Base-by-base conservation (phyloP, 1,140 invertebrate species). In the Teleogryllus occipitalis region DNA sequence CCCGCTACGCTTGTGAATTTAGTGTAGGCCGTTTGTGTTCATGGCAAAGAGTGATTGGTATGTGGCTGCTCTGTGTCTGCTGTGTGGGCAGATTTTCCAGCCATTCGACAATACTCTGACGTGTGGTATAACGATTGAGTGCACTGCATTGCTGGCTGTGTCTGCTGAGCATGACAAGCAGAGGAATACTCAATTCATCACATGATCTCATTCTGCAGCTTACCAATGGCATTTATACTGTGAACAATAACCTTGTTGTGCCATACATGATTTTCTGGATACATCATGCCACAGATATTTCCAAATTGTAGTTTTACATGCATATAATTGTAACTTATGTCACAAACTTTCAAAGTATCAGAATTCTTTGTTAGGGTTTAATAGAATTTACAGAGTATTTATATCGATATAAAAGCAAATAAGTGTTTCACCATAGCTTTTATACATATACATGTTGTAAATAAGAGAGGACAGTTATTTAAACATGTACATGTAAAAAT, bases 321-420 rank as follows among this genome's bases (percentile, higher is more conserved):
- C 54, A 65, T 65, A 65, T 65, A 65, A 65, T 65, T 65, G 54
- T 65, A 65, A 65, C 54, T 65, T 65, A 65, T 65, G 54, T 65
- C 54, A 65, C 54, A 65, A 65, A 65, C 54, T 65, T 65, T 65
- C 54, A 65, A 65, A 65, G 54, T 65, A 65, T 65, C 54, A 65
- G 54, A 65, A 65, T 65, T 65, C 54, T 65, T 65, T 65, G 54
- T 65, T 65, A 65, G 54, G 54, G 54, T 65, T 39, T 65, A 65
- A 65, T 65, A 65, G 54, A 65, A 65, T 65, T 65, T 65, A 65
- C 54, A 65, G 54, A 65, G 54, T 65, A 65, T 65, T 65, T 65
- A 65, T 65, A 65, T 14, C 54, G 18, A 18, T 65, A 65, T 65
- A 65, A 65, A 65, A 65, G 54, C 54, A 65, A 65, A 65, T 65